These are phyloP conservation scores for Alentia gelatinosa DNA, from an alignment of 2,888 invertebrate species.

Conservation along the genomic window DNA sequence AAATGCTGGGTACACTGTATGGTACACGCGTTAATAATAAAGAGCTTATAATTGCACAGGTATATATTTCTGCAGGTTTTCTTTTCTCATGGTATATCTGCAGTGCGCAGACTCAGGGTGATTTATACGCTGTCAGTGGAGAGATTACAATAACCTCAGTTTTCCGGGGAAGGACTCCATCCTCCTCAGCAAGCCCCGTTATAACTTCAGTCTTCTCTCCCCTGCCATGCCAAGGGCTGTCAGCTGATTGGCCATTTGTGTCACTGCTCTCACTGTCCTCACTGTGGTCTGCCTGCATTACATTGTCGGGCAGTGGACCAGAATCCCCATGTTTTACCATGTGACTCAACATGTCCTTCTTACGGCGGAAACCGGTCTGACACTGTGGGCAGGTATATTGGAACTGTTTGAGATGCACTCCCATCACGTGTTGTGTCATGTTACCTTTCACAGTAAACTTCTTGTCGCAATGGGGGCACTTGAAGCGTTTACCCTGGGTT, in stretches of 20 bases:
- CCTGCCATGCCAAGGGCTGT: neutral
- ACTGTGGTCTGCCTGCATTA: neutral
- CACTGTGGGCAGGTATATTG: slow-evolving; percentile 60
- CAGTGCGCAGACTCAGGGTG: neutral
- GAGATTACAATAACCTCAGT: slow-evolving; percentile 30
- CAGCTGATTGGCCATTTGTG: neutral
- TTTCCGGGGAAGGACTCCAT: neutral
- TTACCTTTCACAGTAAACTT: slow-evolving; percentile 62
- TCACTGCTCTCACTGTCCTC: neutral
- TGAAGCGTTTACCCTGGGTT: slow-evolving; percentile 28
- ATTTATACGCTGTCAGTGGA: neutral
- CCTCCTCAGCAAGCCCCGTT: neutral
- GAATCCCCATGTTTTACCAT: slow-evolving; percentile 49
- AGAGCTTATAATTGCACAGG: neutral
- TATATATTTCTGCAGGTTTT: neutral
- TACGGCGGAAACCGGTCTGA: slow-evolving; percentile 57
- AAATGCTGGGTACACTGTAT: neutral
- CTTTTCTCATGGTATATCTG: neutral
- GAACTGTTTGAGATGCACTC: slow-evolving; percentile 60
- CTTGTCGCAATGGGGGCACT: slow-evolving; percentile 59
- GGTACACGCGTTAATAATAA: neutral
- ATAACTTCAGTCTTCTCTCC: slow-evolving; percentile 18
- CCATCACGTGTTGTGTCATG: slow-evolving; percentile 61
- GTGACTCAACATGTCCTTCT: slow-evolving; percentile 56
- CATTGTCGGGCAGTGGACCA: neutral